Conservation (phyloP, 2,797 vertebrate species). For the Enteromius argenteus region DNA sequence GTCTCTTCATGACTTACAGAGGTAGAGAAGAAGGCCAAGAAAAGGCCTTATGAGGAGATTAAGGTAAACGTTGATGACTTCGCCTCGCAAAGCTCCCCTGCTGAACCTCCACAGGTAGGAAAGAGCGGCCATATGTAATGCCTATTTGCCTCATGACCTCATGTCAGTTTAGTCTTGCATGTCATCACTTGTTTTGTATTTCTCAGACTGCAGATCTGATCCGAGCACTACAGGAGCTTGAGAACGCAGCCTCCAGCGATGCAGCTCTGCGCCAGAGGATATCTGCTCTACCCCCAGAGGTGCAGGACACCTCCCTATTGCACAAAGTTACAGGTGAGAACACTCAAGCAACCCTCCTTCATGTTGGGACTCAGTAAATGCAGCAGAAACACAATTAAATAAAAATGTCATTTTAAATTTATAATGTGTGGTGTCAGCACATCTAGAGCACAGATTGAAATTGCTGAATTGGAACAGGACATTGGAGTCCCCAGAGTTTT, state of each 20-base stretch:
- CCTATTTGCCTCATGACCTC: background rate
- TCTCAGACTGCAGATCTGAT: slow-evolving; percentile 93
- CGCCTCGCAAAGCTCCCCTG: slow-evolving; percentile 87
- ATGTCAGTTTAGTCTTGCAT: background rate
- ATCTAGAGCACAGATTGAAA: background rate
- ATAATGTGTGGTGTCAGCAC: background rate
- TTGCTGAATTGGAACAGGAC: background rate
- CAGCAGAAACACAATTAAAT: background rate
- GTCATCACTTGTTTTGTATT: background rate
- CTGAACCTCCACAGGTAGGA: slow-evolving; percentile 91
- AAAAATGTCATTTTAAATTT: background rate
- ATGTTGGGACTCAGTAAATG: background rate
- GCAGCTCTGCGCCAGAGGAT: slow-evolving; percentile 94
- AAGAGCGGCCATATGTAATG: background rate
- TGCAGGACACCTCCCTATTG: slow-evolving; percentile 94
- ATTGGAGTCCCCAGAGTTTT: background rate
- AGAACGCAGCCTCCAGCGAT: slow-evolving; percentile 95
- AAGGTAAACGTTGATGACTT: slow-evolving; percentile 89
- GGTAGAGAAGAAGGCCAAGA: slow-evolving; percentile 92
- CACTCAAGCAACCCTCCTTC: background rate
- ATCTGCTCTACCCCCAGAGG: slow-evolving; percentile 93
- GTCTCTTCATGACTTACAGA: slow-evolving; percentile 70
- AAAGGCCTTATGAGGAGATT: slow-evolving; percentile 92
- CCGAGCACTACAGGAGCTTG: slow-evolving; percentile 95
- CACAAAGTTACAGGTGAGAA: slow-evolving; percentile 93